Percentiles rank a stretch among this genome's conserved stretches.
These are phyloP conservation scores for Synaphobranchus kaupii DNA, from an alignment of 2,797 vertebrate species.

Conservation along the genomic window DNA sequence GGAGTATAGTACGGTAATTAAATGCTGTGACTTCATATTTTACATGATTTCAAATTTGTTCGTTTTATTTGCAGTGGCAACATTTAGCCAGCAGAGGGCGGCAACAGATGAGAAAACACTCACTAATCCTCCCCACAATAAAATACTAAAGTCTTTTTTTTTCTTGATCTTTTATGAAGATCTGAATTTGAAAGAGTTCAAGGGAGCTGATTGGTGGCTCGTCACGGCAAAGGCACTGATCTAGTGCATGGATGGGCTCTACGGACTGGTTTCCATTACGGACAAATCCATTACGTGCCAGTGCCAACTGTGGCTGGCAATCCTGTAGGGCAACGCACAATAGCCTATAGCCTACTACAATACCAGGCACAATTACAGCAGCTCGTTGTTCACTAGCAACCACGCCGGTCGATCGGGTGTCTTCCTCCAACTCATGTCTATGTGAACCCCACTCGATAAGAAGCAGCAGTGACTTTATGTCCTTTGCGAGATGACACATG, in stretches of 20 bases:
- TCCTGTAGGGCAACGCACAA: not conserved
- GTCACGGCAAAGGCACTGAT: not conserved
- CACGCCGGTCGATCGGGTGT: not conserved
- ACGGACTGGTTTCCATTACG: not conserved
- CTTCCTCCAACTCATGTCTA: no score
- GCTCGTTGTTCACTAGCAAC: not conserved
- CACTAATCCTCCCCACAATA: not conserved
- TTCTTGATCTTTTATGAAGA: not conserved
- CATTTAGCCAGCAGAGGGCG: constrained; percentile 24
- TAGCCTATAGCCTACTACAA: not conserved
- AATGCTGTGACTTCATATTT: not conserved
- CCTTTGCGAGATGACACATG: no score
- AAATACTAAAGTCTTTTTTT: not conserved
- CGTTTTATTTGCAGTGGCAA: constrained; percentile 19
- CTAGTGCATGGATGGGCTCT: not conserved
- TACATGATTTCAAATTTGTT: not conserved
- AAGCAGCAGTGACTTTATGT: no score
- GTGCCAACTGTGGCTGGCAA: not conserved
- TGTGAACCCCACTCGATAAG: no score
- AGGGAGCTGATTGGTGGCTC: not conserved
- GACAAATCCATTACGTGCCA: not conserved
- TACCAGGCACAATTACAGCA: not conserved
- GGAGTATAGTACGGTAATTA: not conserved
- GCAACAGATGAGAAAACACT: constrained; percentile 24
- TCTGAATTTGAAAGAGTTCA: not conserved